Conservation (phyloP, 2,888 invertebrate species). For the Brenthis ino region DNA sequence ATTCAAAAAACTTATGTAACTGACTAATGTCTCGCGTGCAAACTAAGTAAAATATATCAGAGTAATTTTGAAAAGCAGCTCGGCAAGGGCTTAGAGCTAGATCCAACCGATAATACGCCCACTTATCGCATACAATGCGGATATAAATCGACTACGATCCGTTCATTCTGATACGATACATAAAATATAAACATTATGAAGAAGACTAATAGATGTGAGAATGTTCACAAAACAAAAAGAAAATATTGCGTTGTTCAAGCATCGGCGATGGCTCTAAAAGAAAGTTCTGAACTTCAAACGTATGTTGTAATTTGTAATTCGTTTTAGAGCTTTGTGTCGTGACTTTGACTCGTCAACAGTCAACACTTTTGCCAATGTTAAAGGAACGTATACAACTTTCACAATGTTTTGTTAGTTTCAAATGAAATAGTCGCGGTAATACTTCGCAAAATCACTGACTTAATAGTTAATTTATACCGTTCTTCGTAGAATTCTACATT, state of each 20-base stretch:
- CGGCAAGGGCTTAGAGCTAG: constrained; percentile 51
- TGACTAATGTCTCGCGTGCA: constrained; percentile 21
- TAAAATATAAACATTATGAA: constrained; percentile 31
- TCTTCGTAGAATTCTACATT: too few species aligned
- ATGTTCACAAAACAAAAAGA: constrained; percentile 19
- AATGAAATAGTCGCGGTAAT: not conserved
- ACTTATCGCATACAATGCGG: constrained; percentile 55
- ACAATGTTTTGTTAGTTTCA: constrained; percentile 18
- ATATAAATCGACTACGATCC: constrained; percentile 65
- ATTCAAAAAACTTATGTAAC: not conserved
- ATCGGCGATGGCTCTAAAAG: constrained; percentile 23
- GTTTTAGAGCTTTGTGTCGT: constrained; percentile 31
- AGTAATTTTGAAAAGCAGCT: constrained; percentile 34
- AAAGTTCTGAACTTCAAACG: constrained; percentile 22
- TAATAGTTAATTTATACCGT: too few species aligned
- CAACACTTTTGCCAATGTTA: constrained; percentile 24
- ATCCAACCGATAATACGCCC: constrained; percentile 57
- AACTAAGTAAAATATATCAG: constrained; percentile 20
- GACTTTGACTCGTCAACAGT: constrained; percentile 29
- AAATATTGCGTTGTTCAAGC: constrained; percentile 12
- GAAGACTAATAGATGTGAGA: constrained; percentile 22
- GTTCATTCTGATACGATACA: constrained; percentile 42
- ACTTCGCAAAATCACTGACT: too few species aligned
- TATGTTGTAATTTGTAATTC: constrained; percentile 31
- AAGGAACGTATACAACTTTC: constrained; percentile 19